These are phyloP conservation scores for Microcaecilia unicolor DNA, from an alignment of 2,797 vertebrate species.

Conservation along the genomic window DNA sequence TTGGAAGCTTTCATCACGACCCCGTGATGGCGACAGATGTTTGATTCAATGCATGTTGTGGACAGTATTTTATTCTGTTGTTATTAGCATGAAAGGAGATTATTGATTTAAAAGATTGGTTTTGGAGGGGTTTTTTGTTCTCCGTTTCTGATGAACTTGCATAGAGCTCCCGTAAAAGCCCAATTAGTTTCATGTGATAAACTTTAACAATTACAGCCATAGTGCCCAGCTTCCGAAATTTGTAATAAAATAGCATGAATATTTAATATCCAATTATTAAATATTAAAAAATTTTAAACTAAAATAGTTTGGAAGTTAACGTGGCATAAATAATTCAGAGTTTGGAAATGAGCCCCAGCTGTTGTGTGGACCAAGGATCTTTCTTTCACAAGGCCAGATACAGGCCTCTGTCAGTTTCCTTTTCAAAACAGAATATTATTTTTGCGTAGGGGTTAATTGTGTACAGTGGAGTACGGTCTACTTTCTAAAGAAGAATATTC, in stretches of 20 bases:
- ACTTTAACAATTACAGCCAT: constrained; percentile 32
- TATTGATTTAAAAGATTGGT: no score
- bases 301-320: constrained; percentile 47
- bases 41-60: no score
- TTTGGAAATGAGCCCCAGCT: neutral
- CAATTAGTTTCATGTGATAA: constrained; percentile 10
- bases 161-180: neutral
- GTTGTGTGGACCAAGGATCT: constrained; percentile 8
- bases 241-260: constrained; percentile 61
- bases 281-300: constrained; percentile 58
- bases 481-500: no score
- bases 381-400: no score
- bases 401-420: no score
- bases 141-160: constrained; percentile 6
- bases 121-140: neutral
- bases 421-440: no score
- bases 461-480: no score
- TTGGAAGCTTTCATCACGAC: no score
- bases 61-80: no score
- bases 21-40: no score
- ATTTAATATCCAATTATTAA: constrained; percentile 61
- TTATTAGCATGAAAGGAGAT: no score
- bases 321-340: constrained; percentile 49
- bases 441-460: no score
- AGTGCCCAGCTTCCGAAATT: constrained; percentile 32